Evolutionary conservation across 2,113 vertebrate species (phyloP).

Genomic region (Cyphomyrus discorhynchus): DNA sequence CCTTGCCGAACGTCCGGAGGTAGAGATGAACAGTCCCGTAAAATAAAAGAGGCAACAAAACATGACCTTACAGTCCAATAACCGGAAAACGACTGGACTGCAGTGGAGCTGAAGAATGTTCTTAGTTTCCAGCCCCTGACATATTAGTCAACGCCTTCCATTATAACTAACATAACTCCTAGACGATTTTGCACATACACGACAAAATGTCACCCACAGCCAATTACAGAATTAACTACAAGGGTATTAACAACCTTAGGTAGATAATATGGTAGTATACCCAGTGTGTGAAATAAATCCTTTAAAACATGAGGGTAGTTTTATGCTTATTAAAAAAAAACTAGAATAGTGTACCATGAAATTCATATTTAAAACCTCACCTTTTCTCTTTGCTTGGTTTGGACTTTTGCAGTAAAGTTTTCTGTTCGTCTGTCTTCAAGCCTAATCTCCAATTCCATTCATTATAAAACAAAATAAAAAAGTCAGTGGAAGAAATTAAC

Average conservation of each 20-base stretch:
- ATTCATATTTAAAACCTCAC: neutral
- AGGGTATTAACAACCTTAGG: neutral
- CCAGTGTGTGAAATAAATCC: neutral
- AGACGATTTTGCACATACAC: neutral
- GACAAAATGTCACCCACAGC: neutral
- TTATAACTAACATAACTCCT: neutral
- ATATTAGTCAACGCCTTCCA: neutral
- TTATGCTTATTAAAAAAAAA: neutral
- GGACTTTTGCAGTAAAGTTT: neutral
- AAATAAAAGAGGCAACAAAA: conserved; percentile 7
- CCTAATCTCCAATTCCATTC: conserved; percentile 10
- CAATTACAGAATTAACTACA: neutral
- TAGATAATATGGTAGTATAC: neutral
- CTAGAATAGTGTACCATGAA: neutral
- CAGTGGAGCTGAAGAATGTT: neutral
- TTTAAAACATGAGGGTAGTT: neutral
- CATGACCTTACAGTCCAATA: neutral
- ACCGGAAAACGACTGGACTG: neutral
- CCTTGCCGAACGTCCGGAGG: neutral
- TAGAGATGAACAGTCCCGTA: neutral
- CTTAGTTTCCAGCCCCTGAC: neutral
- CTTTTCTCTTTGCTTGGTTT: neutral
- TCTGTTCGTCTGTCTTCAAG: neutral
- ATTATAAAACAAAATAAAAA: conserved; percentile 6
- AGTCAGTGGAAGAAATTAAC: neutral